A percentile compares a stretch with the other conserved stretches of the same genome.
Conservation (phyloP, 1,140 invertebrate genomes). For the Drosophila micromelanica region DNA sequence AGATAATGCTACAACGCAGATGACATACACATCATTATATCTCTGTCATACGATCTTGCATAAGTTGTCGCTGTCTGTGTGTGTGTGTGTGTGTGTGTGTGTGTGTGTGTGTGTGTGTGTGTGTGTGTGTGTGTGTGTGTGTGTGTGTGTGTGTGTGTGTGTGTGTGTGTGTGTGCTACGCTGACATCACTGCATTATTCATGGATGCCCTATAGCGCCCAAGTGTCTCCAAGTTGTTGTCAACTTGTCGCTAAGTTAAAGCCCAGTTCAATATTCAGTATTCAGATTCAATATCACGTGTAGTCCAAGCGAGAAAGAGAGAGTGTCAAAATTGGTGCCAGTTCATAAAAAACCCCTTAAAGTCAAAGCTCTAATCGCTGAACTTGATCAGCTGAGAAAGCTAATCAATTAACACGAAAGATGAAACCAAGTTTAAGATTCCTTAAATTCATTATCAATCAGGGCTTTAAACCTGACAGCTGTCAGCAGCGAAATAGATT, state of each 20-base stretch:
- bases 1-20: slow-evolving; percentile 50
- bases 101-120: neutral
- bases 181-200: slow-evolving; percentile 71
- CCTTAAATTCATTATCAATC: neutral
- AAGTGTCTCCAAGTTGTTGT: slow-evolving; percentile 42
- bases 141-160: no score
- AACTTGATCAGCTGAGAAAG: slow-evolving; percentile 23
- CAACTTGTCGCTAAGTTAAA: slow-evolving; percentile 52
- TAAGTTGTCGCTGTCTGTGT: slow-evolving; percentile 3
- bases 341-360: slow-evolving; percentile 30
- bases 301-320: slow-evolving; percentile 29
- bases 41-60: slow-evolving; percentile 48
- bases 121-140: neutral
- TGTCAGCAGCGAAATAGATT: neutral
- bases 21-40: slow-evolving; percentile 44
- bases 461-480: neutral
- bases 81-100: no score
- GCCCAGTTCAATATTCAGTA: slow-evolving; percentile 41
- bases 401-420: slow-evolving; percentile 11
- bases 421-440: neutral
- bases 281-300: slow-evolving; percentile 12
- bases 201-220: slow-evolving; percentile 36
- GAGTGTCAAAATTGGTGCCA: slow-evolving; percentile 53
- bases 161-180: neutral
- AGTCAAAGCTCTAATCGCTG: slow-evolving; percentile 5